Conservation (phyloP, 2,888 invertebrate genomes). For the Therioaphis trifolii region DNA sequence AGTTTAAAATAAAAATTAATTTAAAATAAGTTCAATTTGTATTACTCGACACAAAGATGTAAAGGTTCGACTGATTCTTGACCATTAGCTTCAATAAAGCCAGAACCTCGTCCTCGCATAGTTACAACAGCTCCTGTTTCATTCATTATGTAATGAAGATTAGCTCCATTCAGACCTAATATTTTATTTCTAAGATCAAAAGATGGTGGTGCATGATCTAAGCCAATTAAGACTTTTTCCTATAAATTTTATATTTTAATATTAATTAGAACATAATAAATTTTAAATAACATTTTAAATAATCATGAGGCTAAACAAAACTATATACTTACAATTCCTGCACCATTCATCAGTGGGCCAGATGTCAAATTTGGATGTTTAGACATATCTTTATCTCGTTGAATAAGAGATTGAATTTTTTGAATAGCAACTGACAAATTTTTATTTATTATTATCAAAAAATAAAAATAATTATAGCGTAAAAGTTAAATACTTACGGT, state of each 20-base stretch:
- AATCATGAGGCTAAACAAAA: constrained; percentile 12
- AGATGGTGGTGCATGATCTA: constrained; percentile 80
- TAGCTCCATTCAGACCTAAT: constrained; percentile 78
- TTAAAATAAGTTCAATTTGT: constrained; percentile 64
- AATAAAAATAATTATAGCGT: background rate
- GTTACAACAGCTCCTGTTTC: constrained; percentile 84
- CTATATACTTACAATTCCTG: constrained; percentile 66
- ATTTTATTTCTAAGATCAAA: constrained; percentile 82
- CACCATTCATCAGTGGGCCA: constrained; percentile 64
- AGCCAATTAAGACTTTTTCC: constrained; percentile 82
- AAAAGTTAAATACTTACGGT: constrained; percentile 66
- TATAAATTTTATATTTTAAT: constrained; percentile 66
- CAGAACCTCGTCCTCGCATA: constrained; percentile 77
- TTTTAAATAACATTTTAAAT: constrained; percentile 1
- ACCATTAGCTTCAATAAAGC: constrained; percentile 73
- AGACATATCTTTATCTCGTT: constrained; percentile 63
- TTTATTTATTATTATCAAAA: constrained; percentile 35
- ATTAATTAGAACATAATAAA: no score
- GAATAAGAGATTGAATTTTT: constrained; percentile 66
- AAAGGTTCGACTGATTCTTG: constrained; percentile 78
- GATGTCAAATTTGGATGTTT: constrained; percentile 59
- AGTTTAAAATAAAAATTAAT: background rate
- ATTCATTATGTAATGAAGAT: constrained; percentile 80
- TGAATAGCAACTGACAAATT: constrained; percentile 67
- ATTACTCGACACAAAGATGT: constrained; percentile 79